phyloP scores from a whole-genome alignment of 2,113 vertebrate genomes.

The Rhinoptilus africanus region DNA sequence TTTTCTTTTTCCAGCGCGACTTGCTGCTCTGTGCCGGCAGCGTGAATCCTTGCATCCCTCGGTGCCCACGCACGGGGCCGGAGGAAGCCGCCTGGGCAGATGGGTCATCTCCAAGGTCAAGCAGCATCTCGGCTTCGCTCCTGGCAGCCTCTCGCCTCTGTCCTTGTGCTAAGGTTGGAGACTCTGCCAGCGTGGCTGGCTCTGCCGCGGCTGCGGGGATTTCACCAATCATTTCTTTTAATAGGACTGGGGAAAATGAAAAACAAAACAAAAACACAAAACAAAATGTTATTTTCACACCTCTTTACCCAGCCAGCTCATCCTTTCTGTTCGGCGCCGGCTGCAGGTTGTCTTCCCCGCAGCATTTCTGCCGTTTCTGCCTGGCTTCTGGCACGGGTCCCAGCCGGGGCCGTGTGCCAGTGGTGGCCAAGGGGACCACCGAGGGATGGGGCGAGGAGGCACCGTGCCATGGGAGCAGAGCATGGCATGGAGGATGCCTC shows the following conservation, averaged over 20 bases:
- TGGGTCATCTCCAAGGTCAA: conserved; percentile 58
- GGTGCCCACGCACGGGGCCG: background rate
- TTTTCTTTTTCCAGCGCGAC: background rate
- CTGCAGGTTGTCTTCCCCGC: background rate
- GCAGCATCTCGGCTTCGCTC: conserved; percentile 3
- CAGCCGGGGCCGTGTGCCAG: background rate
- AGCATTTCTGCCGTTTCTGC: background rate
- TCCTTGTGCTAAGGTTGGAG: background rate
- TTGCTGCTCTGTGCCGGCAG: background rate
- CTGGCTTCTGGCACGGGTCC: background rate
- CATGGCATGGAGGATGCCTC: rapidly evolving
- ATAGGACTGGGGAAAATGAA: background rate
- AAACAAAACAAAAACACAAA: background rate
- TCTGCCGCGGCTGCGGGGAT: background rate
- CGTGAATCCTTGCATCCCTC: background rate
- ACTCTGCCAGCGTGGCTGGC: background rate
- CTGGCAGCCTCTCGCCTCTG: background rate
- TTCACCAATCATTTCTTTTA: conserved; percentile 7
- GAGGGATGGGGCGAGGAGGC: background rate
- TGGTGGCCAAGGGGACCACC: background rate
- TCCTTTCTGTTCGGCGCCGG: background rate
- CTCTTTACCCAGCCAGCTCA: conserved; percentile 5
- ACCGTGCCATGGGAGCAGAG: rapidly evolving
- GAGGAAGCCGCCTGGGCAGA: conserved; percentile 18
- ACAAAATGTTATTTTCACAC: conserved; percentile 49